These are phyloP conservation scores for Danio tinwini DNA, from an alignment of 2,797 vertebrate genomes.

Conservation along the genomic window DNA sequence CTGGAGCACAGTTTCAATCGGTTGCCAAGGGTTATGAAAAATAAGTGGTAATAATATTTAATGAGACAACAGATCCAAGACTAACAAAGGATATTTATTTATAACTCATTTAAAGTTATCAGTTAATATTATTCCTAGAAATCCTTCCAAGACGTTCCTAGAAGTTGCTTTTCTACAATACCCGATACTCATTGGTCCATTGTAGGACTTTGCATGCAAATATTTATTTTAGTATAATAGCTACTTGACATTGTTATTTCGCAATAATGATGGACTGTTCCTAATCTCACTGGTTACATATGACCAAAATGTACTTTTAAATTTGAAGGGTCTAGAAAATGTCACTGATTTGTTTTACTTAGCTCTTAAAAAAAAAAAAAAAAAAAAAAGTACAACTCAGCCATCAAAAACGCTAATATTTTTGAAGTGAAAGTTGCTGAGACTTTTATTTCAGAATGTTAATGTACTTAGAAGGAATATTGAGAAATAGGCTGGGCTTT, in stretches of 20 bases:
- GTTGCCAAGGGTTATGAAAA: not conserved
- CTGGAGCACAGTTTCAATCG: not conserved
- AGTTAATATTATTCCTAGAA: not conserved
- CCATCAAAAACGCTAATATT: too few species aligned
- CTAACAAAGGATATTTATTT: not conserved
- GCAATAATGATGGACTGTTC: not conserved
- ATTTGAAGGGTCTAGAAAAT: not conserved
- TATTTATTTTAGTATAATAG: slow-evolving; percentile 12
- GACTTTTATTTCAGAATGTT: too few species aligned
- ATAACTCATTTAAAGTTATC: not conserved
- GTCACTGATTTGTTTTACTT: not conserved
- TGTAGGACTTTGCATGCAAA: not conserved
- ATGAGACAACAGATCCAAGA: not conserved
- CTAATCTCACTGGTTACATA: not conserved
- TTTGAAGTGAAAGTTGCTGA: too few species aligned
- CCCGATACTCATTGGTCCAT: not conserved
- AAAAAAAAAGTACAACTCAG: not conserved
- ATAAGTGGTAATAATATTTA: not conserved
- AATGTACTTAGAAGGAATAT: too few species aligned
- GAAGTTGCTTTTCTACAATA: not conserved
- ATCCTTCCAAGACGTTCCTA: not conserved
- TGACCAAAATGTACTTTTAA: not conserved
- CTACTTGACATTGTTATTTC: not conserved
- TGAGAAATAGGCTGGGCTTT: too few species aligned
- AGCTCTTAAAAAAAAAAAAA: not conserved